Percentiles rank a stretch among this genome's conserved stretches.
Conservation (phyloP, 2,113 vertebrate species). For the Apeltes quadracus region DNA sequence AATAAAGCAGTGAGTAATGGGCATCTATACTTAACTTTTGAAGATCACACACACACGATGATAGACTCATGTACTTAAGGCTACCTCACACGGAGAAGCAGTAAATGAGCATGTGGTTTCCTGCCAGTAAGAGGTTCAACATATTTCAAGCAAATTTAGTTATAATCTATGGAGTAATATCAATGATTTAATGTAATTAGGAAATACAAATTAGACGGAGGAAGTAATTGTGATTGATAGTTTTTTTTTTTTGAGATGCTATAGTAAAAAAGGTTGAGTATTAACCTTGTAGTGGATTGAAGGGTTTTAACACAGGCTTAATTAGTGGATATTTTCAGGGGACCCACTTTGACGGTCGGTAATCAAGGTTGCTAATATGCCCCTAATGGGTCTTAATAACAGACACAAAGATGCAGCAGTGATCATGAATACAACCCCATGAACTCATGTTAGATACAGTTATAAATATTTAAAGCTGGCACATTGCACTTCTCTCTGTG, state of each 20-base stretch:
- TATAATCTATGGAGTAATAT: slow-evolving; percentile 22
- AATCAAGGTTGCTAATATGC: neutral
- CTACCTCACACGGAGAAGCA: slow-evolving; percentile 60
- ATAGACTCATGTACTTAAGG: slow-evolving; percentile 63
- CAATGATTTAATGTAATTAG: slow-evolving; percentile 41
- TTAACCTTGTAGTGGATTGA: neutral
- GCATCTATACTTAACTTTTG: slow-evolving; percentile 53
- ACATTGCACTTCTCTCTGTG: neutral
- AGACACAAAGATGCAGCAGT: neutral
- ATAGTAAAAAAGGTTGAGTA: neutral
- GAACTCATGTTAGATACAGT: neutral
- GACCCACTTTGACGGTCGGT: neutral
- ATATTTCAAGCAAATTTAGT: slow-evolving; percentile 44
- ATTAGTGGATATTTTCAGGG: neutral
- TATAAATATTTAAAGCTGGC: neutral
- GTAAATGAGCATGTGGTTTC: slow-evolving; percentile 53
- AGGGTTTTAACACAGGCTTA: neutral
- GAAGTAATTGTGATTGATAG: neutral
- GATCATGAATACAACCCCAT: neutral
- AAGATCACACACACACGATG: slow-evolving; percentile 40
- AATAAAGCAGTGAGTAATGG: slow-evolving; percentile 66
- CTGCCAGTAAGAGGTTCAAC: slow-evolving; percentile 38
- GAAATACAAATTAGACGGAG: slow-evolving; percentile 1
- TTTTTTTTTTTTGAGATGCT: neutral
- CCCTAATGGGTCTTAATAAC: neutral